A percentile compares a stretch with the other conserved stretches of the same genome.
These are phyloP conservation scores for Pilophorus perplexus DNA, from an alignment of 2,888 invertebrate species.

Conservation along the genomic window DNA sequence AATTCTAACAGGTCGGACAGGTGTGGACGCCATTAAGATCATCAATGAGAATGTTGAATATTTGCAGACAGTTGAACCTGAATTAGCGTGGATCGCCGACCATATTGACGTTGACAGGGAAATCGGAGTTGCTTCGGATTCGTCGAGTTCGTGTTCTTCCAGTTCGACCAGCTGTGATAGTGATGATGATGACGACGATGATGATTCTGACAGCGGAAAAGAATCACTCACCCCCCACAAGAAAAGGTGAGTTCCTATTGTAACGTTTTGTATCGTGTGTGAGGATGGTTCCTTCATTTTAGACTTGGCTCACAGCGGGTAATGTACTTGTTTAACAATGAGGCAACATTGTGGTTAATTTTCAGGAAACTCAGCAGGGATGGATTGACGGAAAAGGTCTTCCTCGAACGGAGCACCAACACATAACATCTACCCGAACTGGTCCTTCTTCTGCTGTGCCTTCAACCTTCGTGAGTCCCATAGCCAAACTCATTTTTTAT, in stretches of 20 bases:
- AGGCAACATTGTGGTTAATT: too few species aligned
- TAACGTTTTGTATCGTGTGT: neutral
- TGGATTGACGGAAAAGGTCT: conserved; percentile 12
- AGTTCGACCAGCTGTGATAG: conserved; percentile 68
- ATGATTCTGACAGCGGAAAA: conserved; percentile 70
- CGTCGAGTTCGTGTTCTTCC: conserved; percentile 78
- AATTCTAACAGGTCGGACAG: too few species aligned
- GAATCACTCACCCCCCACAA: conserved; percentile 86
- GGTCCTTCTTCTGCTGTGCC: conserved; percentile 1
- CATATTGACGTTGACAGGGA: conserved; percentile 79
- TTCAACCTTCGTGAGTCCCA: too few species aligned
- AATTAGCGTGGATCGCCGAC: conserved; percentile 75
- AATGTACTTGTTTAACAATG: neutral
- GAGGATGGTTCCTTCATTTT: too few species aligned
- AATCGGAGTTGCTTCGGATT: conserved; percentile 91
- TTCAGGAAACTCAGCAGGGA: conserved; percentile 34
- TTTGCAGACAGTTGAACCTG: conserved; percentile 72
- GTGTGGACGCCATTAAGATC: too few species aligned
- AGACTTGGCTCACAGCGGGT: too few species aligned
- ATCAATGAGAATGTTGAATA: too few species aligned
- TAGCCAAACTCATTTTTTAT: too few species aligned
- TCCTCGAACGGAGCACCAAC: conserved; percentile 30
- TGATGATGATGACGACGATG: conserved; percentile 57
- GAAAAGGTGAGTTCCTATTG: conserved; percentile 60
- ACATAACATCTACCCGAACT: conserved; percentile 19